Percentiles rank a stretch among this genome's conserved stretches.
phyloP scores from a whole-genome alignment of 2,113 vertebrate genomes.

The Amphiprion ocellaris region DNA sequence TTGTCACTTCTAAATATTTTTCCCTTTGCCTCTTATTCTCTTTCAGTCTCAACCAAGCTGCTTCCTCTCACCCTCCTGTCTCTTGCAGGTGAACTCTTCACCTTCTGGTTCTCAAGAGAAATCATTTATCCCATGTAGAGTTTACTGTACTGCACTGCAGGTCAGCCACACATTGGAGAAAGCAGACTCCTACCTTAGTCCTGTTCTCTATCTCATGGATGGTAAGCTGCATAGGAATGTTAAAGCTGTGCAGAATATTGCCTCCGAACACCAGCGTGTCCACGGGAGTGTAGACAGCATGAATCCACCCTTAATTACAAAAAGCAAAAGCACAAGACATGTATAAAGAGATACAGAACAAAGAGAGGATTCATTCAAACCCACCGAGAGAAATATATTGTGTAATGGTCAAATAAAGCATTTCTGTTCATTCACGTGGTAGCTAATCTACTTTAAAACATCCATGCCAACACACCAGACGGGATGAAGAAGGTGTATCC shows the following conservation, averaged over 20 bases:
- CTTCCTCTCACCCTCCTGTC: slow-evolving; percentile 2
- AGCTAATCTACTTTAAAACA: slow-evolving; percentile 34
- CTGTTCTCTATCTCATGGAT: slow-evolving; percentile 98
- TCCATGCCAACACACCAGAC: slow-evolving; percentile 87
- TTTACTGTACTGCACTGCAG: slow-evolving; percentile 10
- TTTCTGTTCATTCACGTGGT: slow-evolving; percentile 14
- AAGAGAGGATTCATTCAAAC: neutral
- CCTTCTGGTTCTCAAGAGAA: slow-evolving; percentile 3
- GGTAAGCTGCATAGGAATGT: slow-evolving; percentile 98
- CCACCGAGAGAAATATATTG: neutral
- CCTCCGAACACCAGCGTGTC: slow-evolving; percentile 98
- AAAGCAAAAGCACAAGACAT: neutral
- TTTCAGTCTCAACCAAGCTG: neutral
- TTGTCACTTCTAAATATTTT: too few species aligned
- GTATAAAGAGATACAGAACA: neutral
- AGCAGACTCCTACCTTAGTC: slow-evolving; percentile 90
- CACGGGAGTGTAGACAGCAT: slow-evolving; percentile 96
- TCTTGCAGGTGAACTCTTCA: neutral
- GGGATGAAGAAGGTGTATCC: slow-evolving; percentile 98
- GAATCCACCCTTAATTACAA: slow-evolving; percentile 92
- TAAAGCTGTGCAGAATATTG: slow-evolving; percentile 99
- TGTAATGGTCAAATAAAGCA: neutral
- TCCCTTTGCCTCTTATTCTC: neutral
- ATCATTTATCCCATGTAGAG: slow-evolving; percentile 9
- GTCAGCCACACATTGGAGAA: neutral